phyloP scores from a whole-genome alignment of 1,140 invertebrate genomes.

The Trypoxylus dichotomus region DNA sequence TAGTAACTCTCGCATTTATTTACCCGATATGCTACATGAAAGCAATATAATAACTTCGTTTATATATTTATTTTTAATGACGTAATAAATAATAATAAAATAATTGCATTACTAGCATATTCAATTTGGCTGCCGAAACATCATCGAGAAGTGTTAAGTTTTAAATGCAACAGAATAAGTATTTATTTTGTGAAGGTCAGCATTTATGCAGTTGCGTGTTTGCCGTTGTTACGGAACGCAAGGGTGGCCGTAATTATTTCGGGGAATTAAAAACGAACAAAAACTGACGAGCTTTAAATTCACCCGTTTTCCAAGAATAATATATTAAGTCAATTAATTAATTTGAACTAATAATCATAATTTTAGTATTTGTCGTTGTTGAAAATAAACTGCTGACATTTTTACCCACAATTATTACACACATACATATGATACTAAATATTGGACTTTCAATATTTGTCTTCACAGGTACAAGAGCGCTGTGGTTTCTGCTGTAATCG shows the following conservation, averaged over 20 bases:
- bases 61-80: background rate
- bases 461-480: no score
- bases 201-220: background rate
- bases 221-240: background rate
- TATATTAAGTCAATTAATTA: constrained; percentile 15
- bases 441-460: no score
- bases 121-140: background rate
- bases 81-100: background rate
- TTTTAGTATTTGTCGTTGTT: background rate
- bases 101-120: background rate
- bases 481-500: no score
- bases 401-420: background rate
- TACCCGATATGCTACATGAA: background rate
- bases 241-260: constrained; percentile 7
- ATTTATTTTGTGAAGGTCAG: background rate
- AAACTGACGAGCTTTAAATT: background rate
- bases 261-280: constrained; percentile 12
- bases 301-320: background rate
- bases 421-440: no score
- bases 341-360: constrained; percentile 17
- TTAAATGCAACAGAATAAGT: background rate
- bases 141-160: background rate
- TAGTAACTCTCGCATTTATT: background rate
- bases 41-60: background rate
- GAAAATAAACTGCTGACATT: background rate